Percentiles rank a stretch among this genome's conserved stretches.
Conservation (phyloP, 1,140 invertebrate genomes). For the Maniola jurtina region DNA sequence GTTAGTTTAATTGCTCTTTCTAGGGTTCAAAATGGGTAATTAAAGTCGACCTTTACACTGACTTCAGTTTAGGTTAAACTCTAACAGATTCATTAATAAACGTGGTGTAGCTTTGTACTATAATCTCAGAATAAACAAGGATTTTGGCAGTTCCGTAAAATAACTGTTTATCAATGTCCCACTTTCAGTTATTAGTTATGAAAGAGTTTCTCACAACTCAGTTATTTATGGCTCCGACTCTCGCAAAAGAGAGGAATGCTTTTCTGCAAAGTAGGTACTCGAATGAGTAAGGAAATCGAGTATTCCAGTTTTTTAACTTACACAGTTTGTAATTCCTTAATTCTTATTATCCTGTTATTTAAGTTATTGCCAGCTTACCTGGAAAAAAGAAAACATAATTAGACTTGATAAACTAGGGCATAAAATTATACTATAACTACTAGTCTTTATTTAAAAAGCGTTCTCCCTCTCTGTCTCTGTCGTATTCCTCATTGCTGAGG, state of each 20-base stretch:
- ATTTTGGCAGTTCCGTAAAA: background rate
- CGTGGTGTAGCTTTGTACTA: background rate
- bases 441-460: too few relatives aligned
- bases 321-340: too few relatives aligned
- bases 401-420: background rate
- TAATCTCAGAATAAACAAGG: background rate
- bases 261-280: background rate
- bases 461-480: too few relatives aligned
- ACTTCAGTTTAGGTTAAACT: background rate
- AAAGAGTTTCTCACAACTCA: background rate
- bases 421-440: too few relatives aligned
- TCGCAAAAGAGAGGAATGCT: background rate
- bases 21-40: conserved; percentile 17
- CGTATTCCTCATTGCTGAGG: too few relatives aligned
- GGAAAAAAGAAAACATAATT: background rate
- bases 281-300: too few relatives aligned
- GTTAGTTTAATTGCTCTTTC: conserved; percentile 48
- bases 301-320: too few relatives aligned
- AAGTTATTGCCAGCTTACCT: background rate
- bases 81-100: background rate
- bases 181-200: background rate
- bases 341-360: too few relatives aligned
- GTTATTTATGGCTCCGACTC: background rate
- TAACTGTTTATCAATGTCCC: background rate
- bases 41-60: conserved; percentile 8